Conservation (phyloP, 2,888 invertebrate genomes). For the Frankliniella fusca region DNA sequence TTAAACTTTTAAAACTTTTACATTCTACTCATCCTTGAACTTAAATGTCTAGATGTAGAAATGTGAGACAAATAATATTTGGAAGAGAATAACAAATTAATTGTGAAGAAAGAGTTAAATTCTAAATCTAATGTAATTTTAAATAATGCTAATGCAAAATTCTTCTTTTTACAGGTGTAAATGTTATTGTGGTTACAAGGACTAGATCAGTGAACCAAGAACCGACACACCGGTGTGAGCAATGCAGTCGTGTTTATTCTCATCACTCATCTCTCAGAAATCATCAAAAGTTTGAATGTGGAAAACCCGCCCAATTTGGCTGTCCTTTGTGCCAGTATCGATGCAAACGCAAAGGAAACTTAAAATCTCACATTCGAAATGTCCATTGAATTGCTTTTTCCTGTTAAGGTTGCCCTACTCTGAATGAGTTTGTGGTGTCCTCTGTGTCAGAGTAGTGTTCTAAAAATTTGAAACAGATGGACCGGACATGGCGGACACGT, state of each 20-base stretch:
- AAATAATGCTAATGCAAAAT: background rate
- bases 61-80: no score
- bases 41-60: no score
- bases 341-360: slow-evolving; percentile 47
- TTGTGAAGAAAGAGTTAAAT: no score
- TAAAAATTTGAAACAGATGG: background rate
- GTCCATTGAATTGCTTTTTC: slow-evolving; percentile 20
- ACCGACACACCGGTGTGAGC: slow-evolving; percentile 33
- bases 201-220: background rate
- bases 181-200: no score
- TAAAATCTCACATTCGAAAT: slow-evolving; percentile 38
- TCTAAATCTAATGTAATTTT: no score
- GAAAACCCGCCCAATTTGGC: slow-evolving; percentile 44
- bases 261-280: slow-evolving; percentile 35
- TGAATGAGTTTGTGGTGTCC: background rate
- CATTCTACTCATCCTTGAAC: no score
- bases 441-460: no score
- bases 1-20: no score
- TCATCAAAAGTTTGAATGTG: slow-evolving; percentile 42
- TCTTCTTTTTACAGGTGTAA: background rate
- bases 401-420: no score
- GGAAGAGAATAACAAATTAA: no score
- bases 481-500: background rate
- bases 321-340: slow-evolving; percentile 40
- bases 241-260: slow-evolving; percentile 32